phyloP scores from a whole-genome alignment of 2,888 invertebrate genomes.

The Meganola albula region DNA sequence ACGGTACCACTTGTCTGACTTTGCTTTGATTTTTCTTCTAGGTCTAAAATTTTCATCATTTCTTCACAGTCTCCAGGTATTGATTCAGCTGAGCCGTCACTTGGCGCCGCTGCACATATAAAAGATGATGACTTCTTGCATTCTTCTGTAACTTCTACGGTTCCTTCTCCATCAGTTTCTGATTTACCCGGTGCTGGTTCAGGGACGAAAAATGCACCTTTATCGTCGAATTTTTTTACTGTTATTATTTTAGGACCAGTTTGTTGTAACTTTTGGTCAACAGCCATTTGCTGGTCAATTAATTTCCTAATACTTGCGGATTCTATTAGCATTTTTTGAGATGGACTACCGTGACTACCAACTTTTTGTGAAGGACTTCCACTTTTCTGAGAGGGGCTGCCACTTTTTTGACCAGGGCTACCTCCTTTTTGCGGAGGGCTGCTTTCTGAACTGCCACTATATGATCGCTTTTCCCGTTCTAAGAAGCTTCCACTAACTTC shows the following conservation, averaged over 20 bases:
- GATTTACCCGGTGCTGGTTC: constrained; percentile 49
- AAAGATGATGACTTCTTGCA: constrained; percentile 63
- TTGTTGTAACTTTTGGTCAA: constrained; percentile 57
- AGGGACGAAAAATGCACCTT: constrained; percentile 69
- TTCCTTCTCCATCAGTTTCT: constrained; percentile 30
- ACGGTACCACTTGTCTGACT: constrained; percentile 52
- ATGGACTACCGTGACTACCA: constrained; percentile 66
- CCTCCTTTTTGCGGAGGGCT: constrained; percentile 76
- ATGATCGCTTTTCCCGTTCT: constrained; percentile 70
- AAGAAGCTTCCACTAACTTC: constrained; percentile 67
- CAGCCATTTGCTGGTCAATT: constrained; percentile 69
- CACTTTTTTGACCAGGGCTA: constrained; percentile 63
- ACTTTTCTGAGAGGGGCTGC: constrained; percentile 68
- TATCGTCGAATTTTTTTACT: constrained; percentile 68
- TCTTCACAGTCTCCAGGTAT: constrained; percentile 79
- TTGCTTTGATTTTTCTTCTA: constrained; percentile 64
- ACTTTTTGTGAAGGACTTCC: constrained; percentile 70
- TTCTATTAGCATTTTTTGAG: constrained; percentile 66
- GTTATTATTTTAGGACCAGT: constrained; percentile 63
- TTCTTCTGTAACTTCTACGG: constrained; percentile 53
- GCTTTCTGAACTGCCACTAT: constrained; percentile 79
- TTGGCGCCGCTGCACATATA: constrained; percentile 66
- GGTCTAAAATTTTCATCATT: constrained; percentile 77
- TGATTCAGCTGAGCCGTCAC: constrained; percentile 70
- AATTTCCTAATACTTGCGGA: constrained; percentile 68